phyloP scores from a whole-genome alignment of 2,113 vertebrate genomes.

The Dromas ardeola region DNA sequence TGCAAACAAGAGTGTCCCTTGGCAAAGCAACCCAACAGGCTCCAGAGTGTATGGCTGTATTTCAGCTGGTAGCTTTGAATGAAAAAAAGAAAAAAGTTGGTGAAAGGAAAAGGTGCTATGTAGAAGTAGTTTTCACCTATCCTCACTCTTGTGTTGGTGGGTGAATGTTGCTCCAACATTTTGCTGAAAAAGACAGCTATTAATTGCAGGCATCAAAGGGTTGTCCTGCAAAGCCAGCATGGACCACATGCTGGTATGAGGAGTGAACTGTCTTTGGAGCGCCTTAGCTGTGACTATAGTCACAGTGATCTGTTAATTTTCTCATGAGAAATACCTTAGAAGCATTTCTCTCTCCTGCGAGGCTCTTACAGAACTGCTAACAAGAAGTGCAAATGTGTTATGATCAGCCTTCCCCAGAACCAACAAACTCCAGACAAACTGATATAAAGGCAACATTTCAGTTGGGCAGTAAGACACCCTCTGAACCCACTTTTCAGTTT shows the following conservation, averaged over 20 bases:
- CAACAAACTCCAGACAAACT: background rate
- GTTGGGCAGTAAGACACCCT: background rate
- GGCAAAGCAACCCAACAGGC: background rate
- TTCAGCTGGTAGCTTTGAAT: constrained; percentile 6
- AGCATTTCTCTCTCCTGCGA: background rate
- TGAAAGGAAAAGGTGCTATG: background rate
- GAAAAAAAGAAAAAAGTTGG: background rate
- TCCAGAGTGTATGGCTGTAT: background rate
- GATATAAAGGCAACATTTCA: background rate
- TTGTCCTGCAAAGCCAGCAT: background rate
- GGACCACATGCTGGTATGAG: background rate
- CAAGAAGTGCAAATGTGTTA: background rate
- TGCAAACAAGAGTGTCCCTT: constrained; percentile 22
- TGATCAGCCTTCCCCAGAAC: background rate
- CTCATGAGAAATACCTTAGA: background rate
- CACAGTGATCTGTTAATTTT: background rate
- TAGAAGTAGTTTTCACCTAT: background rate
- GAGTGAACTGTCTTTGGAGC: background rate
- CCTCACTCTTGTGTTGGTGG: background rate
- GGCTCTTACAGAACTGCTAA: background rate
- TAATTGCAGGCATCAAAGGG: background rate
- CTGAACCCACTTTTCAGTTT: background rate
- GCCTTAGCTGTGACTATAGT: background rate
- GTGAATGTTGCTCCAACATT: background rate
- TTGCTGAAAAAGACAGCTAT: background rate